Conservation (phyloP, 2,888 invertebrate genomes). For the Rapana venosa region DNA sequence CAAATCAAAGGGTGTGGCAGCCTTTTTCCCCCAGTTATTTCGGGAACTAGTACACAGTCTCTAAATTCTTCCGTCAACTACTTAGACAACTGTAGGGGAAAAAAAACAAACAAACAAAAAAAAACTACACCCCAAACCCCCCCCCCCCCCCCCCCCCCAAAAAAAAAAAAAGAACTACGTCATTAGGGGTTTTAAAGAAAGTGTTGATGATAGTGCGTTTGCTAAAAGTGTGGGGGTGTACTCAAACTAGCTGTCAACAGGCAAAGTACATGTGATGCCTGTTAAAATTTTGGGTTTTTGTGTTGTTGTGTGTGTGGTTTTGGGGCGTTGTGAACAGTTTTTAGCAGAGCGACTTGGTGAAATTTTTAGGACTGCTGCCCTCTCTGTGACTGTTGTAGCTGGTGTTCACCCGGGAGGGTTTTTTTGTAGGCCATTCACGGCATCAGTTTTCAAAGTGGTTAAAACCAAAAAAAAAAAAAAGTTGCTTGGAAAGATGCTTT, state of each 20-base stretch:
- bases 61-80: neutral
- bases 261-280: too few species aligned
- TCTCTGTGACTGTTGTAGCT: constrained; percentile 23
- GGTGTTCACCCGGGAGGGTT: constrained; percentile 36
- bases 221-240: too few species aligned
- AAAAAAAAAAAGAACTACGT: neutral
- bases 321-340: constrained; percentile 36
- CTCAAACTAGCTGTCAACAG: too few species aligned
- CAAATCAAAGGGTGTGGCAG: constrained; percentile 66
- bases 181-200: neutral
- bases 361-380: constrained; percentile 67
- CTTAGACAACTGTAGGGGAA: too few species aligned
- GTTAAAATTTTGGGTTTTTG: too few species aligned
- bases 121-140: neutral
- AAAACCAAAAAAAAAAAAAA: constrained; percentile 13
- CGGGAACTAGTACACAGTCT: constrained; percentile 46
- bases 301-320: too few species aligned
- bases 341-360: constrained; percentile 49
- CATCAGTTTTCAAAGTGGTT: constrained; percentile 28
- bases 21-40: constrained; percentile 66
- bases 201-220: too few species aligned
- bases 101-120: neutral
- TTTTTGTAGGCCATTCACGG: constrained; percentile 17
- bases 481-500: neutral
- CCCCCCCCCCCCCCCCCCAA: too few species aligned